Percentiles rank a stretch among this genome's conserved stretches.
These are phyloP conservation scores for Syritta pipiens DNA, from an alignment of 2,888 invertebrate species.

Conservation along the genomic window DNA sequence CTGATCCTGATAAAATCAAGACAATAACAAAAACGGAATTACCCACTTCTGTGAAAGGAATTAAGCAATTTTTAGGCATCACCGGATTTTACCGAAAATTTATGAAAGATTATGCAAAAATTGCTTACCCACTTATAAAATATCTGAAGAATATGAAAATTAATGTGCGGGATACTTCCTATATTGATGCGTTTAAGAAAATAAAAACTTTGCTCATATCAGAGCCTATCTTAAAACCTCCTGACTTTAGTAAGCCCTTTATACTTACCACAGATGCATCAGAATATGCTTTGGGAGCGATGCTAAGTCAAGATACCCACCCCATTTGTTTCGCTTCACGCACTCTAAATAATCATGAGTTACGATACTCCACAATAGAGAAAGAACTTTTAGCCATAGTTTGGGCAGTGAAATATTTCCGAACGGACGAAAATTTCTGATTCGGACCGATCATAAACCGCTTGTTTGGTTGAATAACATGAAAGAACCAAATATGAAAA, in stretches of 20 bases:
- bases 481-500: conserved; percentile 24
- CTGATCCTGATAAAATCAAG: conserved; percentile 71
- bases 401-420: conserved; percentile 58
- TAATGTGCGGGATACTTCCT: conserved; percentile 10
- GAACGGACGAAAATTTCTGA: conserved; percentile 44
- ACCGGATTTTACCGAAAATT: conserved; percentile 67
- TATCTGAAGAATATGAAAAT: conserved; percentile 23
- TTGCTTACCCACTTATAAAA: conserved; percentile 53
- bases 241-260: conserved; percentile 58
- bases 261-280: conserved; percentile 56
- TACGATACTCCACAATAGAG: conserved; percentile 46
- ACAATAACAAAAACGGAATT: conserved; percentile 52
- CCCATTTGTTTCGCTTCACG: conserved; percentile 57
- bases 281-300: conserved; percentile 53
- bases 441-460: conserved; percentile 58
- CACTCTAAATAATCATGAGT: conserved; percentile 57
- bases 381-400: conserved; percentile 60
- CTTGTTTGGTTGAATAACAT: conserved; percentile 35
- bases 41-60: conserved; percentile 70
- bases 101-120: conserved; percentile 52
- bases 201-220: conserved; percentile 27
- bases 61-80: conserved; percentile 70
- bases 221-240: conserved; percentile 44
- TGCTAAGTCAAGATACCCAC: conserved; percentile 49
- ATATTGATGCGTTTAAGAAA: conserved; percentile 16